Evolutionary conservation across 2,888 invertebrate genomes (phyloP), one percentile per base, ranked within the genome.

Genomic region (Herminia tarsipennalis): DNA sequence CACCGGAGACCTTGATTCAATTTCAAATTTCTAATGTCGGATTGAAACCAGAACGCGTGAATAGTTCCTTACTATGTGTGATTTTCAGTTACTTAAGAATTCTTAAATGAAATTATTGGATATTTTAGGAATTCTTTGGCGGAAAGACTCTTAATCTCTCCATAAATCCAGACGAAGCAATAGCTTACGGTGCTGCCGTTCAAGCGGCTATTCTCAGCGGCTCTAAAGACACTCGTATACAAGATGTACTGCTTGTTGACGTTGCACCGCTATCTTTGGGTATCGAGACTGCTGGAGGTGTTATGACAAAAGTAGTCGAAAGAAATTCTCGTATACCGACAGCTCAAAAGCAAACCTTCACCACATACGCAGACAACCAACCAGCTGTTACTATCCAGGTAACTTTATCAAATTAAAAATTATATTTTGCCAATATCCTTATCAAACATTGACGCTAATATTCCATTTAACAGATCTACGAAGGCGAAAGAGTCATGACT

Each of bases 111-210:
- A 0, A 9, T 9, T 10, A 2, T 14, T 30, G 4, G 13, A 20
- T 5, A 10, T 54, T 68, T 5, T 54, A 95, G 91, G 95, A 96
- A 56, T 95, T 94, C 85, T 96, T 96, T 78, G 92, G 93, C 45
- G 96, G 96, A 1, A 97, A 97, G 83, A 93, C 96, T 46, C 86
- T 98, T 24, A 98, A 98, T 86, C 93, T 98, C 37, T 96, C 96
- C 5, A 98, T 98, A 67, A 98, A 98, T 83, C 98, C 97, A 0
- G 97, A 97, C 71, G 97, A 97, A 83, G 96, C 98, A 4, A 96
- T 98, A 1, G 98, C 98, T 0, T 98, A 98, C 74, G 98, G 98
- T 2, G 98, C 98, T 2, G 98, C 98, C 12, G 97, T 98, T 0
- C 98, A 98, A 83, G 98, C 98, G 1, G 98, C 98, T 28, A 98